Percentiles rank a stretch among this genome's conserved stretches.
phyloP scores from a whole-genome alignment of 2,797 vertebrate species.

The Enteromius viviparus region DNA sequence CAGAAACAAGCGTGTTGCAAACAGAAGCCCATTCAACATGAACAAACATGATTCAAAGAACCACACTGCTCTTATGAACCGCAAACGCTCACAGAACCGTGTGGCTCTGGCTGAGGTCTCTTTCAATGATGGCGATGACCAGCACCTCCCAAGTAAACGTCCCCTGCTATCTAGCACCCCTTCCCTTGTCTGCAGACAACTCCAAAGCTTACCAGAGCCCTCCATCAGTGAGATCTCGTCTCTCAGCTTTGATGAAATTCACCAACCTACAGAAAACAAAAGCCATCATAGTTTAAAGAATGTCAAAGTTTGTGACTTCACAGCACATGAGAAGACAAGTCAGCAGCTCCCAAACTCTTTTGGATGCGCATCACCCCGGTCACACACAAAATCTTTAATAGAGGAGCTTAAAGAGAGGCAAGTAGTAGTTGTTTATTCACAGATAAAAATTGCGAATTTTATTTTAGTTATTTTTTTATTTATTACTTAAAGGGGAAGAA shows the following conservation, averaged over 20 bases:
- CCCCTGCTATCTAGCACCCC: slow-evolving; percentile 61
- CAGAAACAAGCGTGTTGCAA: not conserved
- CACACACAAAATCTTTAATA: slow-evolving; percentile 58
- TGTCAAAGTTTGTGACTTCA: not conserved
- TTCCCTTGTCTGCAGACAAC: slow-evolving; percentile 40
- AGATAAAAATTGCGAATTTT: slow-evolving; percentile 43
- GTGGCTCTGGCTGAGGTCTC: slow-evolving; percentile 39
- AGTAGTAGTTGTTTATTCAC: slow-evolving; percentile 63
- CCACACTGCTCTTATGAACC: not conserved
- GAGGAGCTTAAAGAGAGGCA: slow-evolving; percentile 67
- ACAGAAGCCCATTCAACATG: slow-evolving; percentile 12
- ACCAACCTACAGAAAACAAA: slow-evolving; percentile 29
- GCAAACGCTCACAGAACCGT: not conserved
- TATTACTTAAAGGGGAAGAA: not conserved
- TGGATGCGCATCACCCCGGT: slow-evolving; percentile 59
- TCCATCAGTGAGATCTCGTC: slow-evolving; percentile 61
- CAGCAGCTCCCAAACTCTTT: slow-evolving; percentile 10
- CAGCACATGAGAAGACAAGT: not conserved
- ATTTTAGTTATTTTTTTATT: too few relatives aligned
- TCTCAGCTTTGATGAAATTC: slow-evolving; percentile 54
- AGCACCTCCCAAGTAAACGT: slow-evolving; percentile 35
- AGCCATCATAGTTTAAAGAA: not conserved
- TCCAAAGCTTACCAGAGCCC: slow-evolving; percentile 38
- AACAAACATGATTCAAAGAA: slow-evolving; percentile 28
- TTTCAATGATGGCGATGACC: slow-evolving; percentile 47